Percentiles rank a stretch among this genome's conserved stretches.
Evolutionary conservation across 2,113 vertebrate genomes (phyloP).

Genomic region (Chaenocephalus aceratus): DNA sequence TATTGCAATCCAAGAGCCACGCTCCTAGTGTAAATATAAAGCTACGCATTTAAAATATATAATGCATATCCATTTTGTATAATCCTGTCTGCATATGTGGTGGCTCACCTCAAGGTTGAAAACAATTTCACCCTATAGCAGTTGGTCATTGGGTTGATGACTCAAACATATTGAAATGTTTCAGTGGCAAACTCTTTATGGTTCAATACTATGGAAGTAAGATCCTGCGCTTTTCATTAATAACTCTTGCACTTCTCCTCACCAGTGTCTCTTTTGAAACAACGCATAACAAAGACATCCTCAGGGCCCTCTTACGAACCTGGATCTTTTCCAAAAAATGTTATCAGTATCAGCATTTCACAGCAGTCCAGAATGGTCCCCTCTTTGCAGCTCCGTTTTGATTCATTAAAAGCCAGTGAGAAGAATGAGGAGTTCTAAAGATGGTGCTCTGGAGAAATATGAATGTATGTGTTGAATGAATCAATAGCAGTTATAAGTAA

Average conservation of each 20-base stretch:
- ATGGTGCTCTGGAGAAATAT: background rate
- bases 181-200: background rate
- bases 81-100: background rate
- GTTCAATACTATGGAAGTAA: background rate
- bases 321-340: slow-evolving; percentile 8
- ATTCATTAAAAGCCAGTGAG: slow-evolving; percentile 19
- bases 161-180: background rate
- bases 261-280: slow-evolving; percentile 20
- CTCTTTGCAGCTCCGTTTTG: slow-evolving; percentile 11
- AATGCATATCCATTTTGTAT: background rate
- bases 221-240: slow-evolving; percentile 20
- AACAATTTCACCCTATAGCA: background rate
- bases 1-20: background rate
- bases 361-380: slow-evolving; percentile 19
- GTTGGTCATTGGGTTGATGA: background rate
- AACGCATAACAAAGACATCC: slow-evolving; percentile 29
- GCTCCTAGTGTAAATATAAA: background rate
- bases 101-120: background rate
- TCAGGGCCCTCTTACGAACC: background rate
- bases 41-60: background rate
- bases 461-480: slow-evolving; percentile 6
- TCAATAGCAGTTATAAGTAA: slow-evolving; percentile 20
- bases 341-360: slow-evolving; percentile 43
- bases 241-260: slow-evolving; percentile 13
- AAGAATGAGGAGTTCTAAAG: slow-evolving; percentile 12